Conservation (phyloP, 2,888 invertebrate genomes). For the Rhingia campestris region DNA sequence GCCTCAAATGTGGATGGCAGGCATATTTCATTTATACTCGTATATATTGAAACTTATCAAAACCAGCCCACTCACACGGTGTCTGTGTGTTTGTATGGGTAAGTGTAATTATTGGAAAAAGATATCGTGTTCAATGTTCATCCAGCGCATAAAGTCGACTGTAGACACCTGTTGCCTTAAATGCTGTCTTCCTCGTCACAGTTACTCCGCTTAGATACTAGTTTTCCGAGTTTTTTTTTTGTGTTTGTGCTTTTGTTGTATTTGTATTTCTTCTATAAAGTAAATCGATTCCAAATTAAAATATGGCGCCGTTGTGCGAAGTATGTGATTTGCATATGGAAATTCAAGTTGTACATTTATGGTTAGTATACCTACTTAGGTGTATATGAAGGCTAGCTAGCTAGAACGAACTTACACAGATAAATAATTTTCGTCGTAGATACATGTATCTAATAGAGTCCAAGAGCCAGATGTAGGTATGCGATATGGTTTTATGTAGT, state of each 20-base stretch:
- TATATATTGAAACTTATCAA: constrained; percentile 32
- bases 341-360: constrained; percentile 7
- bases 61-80: constrained; percentile 8
- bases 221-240: constrained; percentile 30
- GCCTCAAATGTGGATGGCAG: constrained; percentile 20
- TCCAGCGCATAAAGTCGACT: constrained; percentile 5
- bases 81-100: neutral
- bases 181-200: constrained; percentile 45
- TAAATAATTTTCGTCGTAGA: neutral
- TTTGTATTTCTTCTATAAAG: neutral
- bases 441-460: neutral
- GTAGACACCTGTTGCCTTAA: constrained; percentile 62
- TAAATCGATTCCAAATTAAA: constrained; percentile 60
- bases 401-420: neutral
- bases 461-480: neutral
- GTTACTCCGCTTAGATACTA: constrained; percentile 35
- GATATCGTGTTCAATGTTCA: constrained; percentile 28
- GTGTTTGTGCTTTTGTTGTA: neutral
- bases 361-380: neutral
- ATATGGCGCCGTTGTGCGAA: constrained; percentile 63
- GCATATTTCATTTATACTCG: constrained; percentile 8
- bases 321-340: constrained; percentile 46
- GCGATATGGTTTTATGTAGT: constrained; percentile 9
- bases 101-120: constrained; percentile 17
- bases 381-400: neutral